phyloP scores from a whole-genome alignment of 2,113 vertebrate genomes.

The Lates calcarifer region DNA sequence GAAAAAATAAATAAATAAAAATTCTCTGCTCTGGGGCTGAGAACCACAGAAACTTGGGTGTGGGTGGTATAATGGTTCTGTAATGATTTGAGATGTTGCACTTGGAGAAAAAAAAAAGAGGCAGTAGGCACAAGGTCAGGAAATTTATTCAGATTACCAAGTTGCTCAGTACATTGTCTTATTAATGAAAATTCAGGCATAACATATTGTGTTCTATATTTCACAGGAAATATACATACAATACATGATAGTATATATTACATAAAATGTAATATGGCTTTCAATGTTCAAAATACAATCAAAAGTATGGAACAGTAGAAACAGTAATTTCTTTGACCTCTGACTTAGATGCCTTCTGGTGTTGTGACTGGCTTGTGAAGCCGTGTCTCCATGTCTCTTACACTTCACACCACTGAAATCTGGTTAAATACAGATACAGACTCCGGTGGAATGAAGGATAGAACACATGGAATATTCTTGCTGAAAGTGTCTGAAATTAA shows the following conservation, averaged over 20 bases:
- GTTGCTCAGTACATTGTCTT: conserved; percentile 28
- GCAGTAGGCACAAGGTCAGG: conserved; percentile 49
- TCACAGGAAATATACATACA: background rate
- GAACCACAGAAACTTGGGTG: conserved; percentile 55
- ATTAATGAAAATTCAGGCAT: conserved; percentile 12
- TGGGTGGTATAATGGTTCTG: conserved; percentile 69
- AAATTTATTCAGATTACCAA: conserved; percentile 65
- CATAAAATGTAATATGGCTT: background rate
- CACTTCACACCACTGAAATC: conserved; percentile 99
- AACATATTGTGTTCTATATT: background rate
- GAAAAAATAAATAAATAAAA: conserved; percentile 50
- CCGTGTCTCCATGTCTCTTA: conserved; percentile 91
- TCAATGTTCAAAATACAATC: background rate
- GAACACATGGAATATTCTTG: conserved; percentile 87
- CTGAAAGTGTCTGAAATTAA: conserved; percentile 45
- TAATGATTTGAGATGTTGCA: conserved; percentile 66
- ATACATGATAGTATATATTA: background rate
- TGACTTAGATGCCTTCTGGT: conserved; percentile 13
- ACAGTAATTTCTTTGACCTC: conserved; percentile 8
- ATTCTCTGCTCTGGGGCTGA: conserved; percentile 66
- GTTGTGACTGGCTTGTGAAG: conserved; percentile 25
- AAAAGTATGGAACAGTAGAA: background rate
- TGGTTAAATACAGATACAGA: conserved; percentile 94
- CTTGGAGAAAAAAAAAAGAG: conserved; percentile 42
- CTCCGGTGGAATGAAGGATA: conserved; percentile 99